Evolutionary conservation across 1,140 invertebrate genomes (phyloP).

Genomic region (Limonius californicus): DNA sequence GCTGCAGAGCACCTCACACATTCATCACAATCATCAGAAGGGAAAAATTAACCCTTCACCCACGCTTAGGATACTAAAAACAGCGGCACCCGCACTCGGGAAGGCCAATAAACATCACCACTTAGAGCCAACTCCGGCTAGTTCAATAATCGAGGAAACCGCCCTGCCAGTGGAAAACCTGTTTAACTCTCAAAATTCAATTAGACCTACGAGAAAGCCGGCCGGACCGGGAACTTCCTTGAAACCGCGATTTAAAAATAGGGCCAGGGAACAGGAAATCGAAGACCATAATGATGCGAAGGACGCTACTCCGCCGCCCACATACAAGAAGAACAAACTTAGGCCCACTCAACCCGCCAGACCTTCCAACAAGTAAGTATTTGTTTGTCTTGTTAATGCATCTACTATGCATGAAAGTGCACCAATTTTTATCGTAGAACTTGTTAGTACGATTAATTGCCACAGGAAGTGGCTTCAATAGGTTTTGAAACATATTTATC

Average conservation of each 20-base stretch:
- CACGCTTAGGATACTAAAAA: conserved; percentile 67
- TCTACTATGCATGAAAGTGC: too few relatives aligned
- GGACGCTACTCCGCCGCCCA: not conserved
- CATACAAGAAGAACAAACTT: not conserved
- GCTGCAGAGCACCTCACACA: conserved; percentile 46
- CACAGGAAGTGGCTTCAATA: too few relatives aligned
- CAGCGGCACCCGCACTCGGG: conserved; percentile 61
- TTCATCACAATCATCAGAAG: conserved; percentile 43
- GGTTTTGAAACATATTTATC: too few relatives aligned
- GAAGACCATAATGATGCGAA: conserved; percentile 38
- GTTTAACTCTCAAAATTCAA: conserved; percentile 48
- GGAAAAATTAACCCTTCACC: conserved; percentile 62
- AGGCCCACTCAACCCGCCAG: not conserved
- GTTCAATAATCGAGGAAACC: conserved; percentile 55
- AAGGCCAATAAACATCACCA: conserved; percentile 51
- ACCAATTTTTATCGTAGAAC: too few relatives aligned
- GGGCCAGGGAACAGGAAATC: conserved; percentile 41
- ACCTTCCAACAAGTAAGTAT: not conserved
- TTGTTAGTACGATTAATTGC: too few relatives aligned
- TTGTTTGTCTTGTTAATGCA: too few relatives aligned
- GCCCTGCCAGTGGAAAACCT: conserved; percentile 50
- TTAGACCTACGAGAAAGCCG: conserved; percentile 55
- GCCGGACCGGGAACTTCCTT: conserved; percentile 37
- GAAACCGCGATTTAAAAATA: conserved; percentile 38
- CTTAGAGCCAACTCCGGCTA: conserved; percentile 60